Base-by-base conservation (phyloP, 2,888 invertebrate genomes). In the Drosophila paramelanica region DNA sequence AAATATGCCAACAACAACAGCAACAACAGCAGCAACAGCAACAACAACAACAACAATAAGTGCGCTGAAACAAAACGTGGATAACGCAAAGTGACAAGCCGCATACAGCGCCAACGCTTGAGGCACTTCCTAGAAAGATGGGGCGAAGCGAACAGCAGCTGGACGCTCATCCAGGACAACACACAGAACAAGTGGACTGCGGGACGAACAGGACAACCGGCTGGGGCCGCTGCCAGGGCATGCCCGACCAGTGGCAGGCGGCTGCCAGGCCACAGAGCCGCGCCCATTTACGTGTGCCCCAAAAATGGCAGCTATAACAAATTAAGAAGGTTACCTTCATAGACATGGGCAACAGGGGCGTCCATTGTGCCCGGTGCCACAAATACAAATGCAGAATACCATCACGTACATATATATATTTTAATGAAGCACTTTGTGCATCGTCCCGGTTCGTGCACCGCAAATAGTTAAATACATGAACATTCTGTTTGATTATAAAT, bases 271-370 rank as follows among this genome's bases (percentile, higher is more conserved):
- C 74, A 61, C 61, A 25, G 46, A 41, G 76, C 73, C 69, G 57
- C 73, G 64, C 67, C 68, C 73, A 76, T 88, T 76, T 79, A 67
- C 70, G 67, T 85, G 60, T 65, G 79, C 66, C 67, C 67, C 43
- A 68, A 73, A 88, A 86, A 80, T 83, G 81, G 78, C 76, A 86
- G 79, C 81, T 81, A 83, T 80, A 88, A 84, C 84, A 84, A 88
- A 88, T 84, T 84, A 84, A 87, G 87, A 84, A 88, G 84, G 84
- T 88, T 86, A 76, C 74, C 74, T 78, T 69, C 65, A 76, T 68
- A 73, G 79, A 78, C 74, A 76, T 43, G 55, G 38, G 47, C 56
- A 55, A 33, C 51, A 70, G 14, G n/a, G 42, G 36, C 36, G 10
- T 1, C 17, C 42, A 45, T 42, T 53, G 41, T 45, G 23, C 20